Percentiles rank a stretch among this genome's conserved stretches.
These are phyloP conservation scores for Lysandra coridon DNA, from an alignment of 2,888 invertebrate species.

Conservation along the genomic window DNA sequence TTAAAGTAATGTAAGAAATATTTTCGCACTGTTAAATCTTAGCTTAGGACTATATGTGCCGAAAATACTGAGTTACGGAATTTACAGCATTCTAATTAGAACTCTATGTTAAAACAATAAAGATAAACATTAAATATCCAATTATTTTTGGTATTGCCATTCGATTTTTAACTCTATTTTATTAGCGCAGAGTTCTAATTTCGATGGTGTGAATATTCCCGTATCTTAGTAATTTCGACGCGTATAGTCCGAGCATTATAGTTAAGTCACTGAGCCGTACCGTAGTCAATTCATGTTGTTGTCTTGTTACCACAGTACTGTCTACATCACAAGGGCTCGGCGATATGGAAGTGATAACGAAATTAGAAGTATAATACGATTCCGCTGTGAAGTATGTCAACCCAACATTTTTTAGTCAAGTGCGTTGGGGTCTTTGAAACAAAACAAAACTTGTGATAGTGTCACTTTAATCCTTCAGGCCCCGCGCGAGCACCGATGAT, in stretches of 20 bases:
- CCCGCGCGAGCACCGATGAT: no score
- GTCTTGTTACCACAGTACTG: constrained; percentile 71
- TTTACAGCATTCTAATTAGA: neutral
- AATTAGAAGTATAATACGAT: neutral
- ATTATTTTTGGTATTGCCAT: neutral
- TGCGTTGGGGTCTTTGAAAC: no score
- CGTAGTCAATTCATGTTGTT: constrained; percentile 66
- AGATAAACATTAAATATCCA: neutral
- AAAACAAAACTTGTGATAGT: no score
- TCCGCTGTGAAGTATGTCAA: neutral
- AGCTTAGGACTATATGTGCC: neutral
- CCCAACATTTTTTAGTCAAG: neutral
- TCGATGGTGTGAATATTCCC: neutral
- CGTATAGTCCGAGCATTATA: constrained; percentile 7
- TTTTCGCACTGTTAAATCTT: constrained; percentile 77
- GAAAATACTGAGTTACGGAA: neutral
- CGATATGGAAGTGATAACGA: neutral
- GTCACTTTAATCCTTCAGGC: no score
- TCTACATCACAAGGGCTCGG: neutral
- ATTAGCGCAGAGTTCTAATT: no score
- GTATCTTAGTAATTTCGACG: constrained; percentile 23
- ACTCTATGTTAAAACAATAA: neutral
- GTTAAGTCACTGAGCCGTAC: constrained; percentile 34
- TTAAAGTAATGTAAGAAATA: constrained; percentile 75
- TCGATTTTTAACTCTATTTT: neutral